Evolutionary conservation across 2,888 invertebrate species (phyloP).

Genomic region (Dolichopus griseipennis): DNA sequence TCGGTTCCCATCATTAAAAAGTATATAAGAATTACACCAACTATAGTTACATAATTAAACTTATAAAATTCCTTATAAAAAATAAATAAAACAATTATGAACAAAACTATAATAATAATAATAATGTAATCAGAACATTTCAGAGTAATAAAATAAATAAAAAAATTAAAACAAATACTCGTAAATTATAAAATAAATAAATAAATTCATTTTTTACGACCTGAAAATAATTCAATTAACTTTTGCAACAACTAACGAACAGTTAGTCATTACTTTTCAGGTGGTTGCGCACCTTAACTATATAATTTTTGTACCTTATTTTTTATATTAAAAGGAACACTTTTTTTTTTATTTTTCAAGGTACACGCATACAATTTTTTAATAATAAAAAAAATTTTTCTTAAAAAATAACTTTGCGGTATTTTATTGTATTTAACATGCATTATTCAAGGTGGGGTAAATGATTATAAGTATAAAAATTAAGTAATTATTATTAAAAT

Average conservation of each 20-base stretch:
- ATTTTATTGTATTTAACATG: too few species aligned
- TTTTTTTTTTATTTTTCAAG: not conserved
- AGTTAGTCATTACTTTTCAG: conserved; percentile 3
- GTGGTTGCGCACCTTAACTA: not conserved
- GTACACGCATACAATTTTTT: not conserved
- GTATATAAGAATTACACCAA: too few species aligned
- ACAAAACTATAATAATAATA: too few species aligned
- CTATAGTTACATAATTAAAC: too few species aligned
- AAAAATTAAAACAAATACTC: too few species aligned
- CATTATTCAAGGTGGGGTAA: not conserved
- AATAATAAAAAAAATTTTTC: not conserved
- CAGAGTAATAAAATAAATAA: too few species aligned
- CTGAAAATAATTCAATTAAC: conserved; percentile 3
- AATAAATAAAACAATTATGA: too few species aligned
- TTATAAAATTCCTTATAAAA: too few species aligned
- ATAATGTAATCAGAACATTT: too few species aligned
- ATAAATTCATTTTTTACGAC: conserved; percentile 2
- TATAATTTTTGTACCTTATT: not conserved
- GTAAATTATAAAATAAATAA: too few species aligned
- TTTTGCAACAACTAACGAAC: not conserved
- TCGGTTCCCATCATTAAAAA: too few species aligned
- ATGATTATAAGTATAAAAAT: not conserved
- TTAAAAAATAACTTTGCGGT: not conserved
- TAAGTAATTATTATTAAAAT: conserved; percentile 2
- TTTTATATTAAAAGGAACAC: not conserved